Evolutionary conservation across 2,888 invertebrate genomes (phyloP), one percentile per base, ranked within the genome.

Genomic region (Pharmacophagus antenor): DNA sequence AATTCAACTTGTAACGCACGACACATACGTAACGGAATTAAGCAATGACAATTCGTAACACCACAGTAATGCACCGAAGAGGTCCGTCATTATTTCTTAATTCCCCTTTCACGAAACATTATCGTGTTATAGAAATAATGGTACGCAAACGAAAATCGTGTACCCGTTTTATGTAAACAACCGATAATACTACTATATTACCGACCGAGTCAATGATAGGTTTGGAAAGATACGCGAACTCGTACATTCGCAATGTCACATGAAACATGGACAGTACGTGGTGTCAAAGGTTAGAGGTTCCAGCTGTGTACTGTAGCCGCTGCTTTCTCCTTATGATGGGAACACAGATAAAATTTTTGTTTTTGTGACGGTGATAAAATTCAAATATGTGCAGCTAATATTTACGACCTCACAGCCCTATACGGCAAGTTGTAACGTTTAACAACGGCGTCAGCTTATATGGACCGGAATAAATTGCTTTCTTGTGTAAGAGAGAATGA

Each of bases 201-300:
- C 65, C 71, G 76, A 78, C 81, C 61, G 31, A 76, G 78, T 76
- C 82, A 80, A 78, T 74, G 76, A 79, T 78, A 76, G 76, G 65
- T 64, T 66, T 65, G 62, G 64, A 63, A 37, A 67, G 67, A 54
- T 65, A 67, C 46, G 27, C n/a, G 8, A 59, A n/a, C n/a, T 64
- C 66, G 25, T 27, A 51, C 31, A 46, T 51, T 52, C 37, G 44
- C 22, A 50, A 27, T 55, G 59, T 60, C 59, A 49, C 50, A 59
- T 69, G 65, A 8, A 44, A 49, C 42, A n/a, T n/a, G 42, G 53
- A 42, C 48, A 21, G 37, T 37, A 49, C 31, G 44, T 49, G 8
- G 59, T 44, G 17, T 47, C 5, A n/a, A 46, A 48, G 59, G 59
- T 59, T 42, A 55, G 37, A 50, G 59, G 59, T 60, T 42, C 12